phyloP scores from a whole-genome alignment of 2,797 vertebrate genomes.

The Chiloscyllium punctatum region DNA sequence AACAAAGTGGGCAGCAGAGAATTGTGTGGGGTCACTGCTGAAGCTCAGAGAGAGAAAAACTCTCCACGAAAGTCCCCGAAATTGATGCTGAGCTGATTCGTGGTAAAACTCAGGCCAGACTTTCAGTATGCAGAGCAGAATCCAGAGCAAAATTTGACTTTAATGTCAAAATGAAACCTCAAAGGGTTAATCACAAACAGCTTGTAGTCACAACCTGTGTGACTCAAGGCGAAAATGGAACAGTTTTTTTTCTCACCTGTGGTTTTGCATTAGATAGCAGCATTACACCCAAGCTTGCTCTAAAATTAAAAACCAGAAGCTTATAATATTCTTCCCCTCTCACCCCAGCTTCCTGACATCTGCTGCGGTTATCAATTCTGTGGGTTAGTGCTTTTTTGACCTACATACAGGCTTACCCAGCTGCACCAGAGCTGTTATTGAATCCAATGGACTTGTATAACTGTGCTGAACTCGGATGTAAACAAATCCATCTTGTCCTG shows the following conservation, averaged over 20 bases:
- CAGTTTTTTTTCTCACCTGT: constrained; percentile 24
- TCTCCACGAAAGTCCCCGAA: too few species aligned
- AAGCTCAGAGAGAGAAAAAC: too few species aligned
- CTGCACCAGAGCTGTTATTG: constrained; percentile 26
- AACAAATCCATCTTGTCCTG: background rate
- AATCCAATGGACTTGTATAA: background rate
- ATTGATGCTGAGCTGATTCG: too few species aligned
- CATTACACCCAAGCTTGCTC: constrained; percentile 24
- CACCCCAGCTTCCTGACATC: constrained; percentile 34
- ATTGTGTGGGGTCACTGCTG: too few species aligned
- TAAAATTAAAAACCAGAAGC: constrained; percentile 33
- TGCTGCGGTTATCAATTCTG: constrained; percentile 30
- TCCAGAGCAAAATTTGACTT: background rate
- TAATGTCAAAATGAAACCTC: background rate
- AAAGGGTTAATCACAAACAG: background rate
- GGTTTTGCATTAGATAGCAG: constrained; percentile 33
- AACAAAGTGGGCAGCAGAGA: too few species aligned
- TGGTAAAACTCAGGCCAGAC: too few species aligned
- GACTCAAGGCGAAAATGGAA: constrained; percentile 35
- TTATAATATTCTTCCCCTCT: constrained; percentile 29
- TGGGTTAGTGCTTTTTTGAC: constrained; percentile 25
- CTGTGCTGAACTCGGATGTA: constrained; percentile 6
- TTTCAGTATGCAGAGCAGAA: background rate
- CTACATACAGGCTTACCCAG: constrained; percentile 28
- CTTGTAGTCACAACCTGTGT: constrained; percentile 4